Base-by-base conservation (phyloP, 2,888 invertebrate genomes). In the Tenthredo amoena region DNA sequence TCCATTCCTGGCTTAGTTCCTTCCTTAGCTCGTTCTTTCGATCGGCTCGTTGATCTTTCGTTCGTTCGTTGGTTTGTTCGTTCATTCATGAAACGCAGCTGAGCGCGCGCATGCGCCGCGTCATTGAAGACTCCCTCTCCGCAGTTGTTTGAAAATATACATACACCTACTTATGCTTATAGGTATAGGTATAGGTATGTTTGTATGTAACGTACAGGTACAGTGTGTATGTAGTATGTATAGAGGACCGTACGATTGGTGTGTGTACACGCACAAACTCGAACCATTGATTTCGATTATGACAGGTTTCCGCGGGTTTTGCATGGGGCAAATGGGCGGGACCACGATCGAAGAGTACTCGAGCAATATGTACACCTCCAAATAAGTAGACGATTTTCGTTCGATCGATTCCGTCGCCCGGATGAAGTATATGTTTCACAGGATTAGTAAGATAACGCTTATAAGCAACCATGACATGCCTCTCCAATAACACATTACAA, bases 41-140 rank as follows among this genome's bases (percentile, higher is more conserved):
- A 76, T 83, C 86, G 81, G 83, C 84, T 77, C 85, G 85, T 87
- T 84, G 43, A 71, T 85, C 74, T 43, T 58, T 55, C 85, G 26
- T 85, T 85, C 79, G 47, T 85, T 85, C 79, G 89, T 89, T 87
- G 87, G 88, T 89, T 89, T 88, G 88, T 88, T 89, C 91, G 62
- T 62, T 68, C 68, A 91, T 91, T 91, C 91, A 91, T 90, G 88
- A 91, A 91, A 89, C 88, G 88, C 89, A 86, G 87, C 84, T 86
- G 79, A 85, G 88, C 89, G 89, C 90, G 88, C 88, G 89, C 87
- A 83, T 83, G 83, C 83, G 83, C 83, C 47, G 31, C 83, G 47
- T 68, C 83, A 71, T 71, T 71, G 68, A 83, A 47, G 68, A 40
- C 47, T 83, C 83, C 83, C 83, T 71, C 83, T 83, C 83, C 31